A percentile compares a stretch with the other conserved stretches of the same genome.
Conservation (phyloP, 2,797 vertebrate genomes). For the Clarias pachynema region DNA sequence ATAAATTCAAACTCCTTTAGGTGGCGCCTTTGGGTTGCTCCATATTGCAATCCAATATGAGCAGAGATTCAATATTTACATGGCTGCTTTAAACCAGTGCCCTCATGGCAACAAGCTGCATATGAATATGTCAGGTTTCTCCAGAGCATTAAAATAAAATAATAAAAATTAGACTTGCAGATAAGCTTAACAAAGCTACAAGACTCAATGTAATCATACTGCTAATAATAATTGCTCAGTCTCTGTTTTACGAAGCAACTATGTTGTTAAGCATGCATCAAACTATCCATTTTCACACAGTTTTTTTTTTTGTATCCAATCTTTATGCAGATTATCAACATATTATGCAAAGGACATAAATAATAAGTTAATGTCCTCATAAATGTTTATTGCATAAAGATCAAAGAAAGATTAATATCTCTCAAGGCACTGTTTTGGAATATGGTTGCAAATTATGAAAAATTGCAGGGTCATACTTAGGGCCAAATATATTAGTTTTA, state of each 20-base stretch:
- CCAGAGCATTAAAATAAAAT: neutral
- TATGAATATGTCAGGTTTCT: slow-evolving; percentile 35
- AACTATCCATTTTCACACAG: neutral
- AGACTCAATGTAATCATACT: neutral
- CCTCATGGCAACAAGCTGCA: slow-evolving; percentile 29
- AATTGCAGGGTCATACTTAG: neutral
- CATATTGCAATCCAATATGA: slow-evolving; percentile 43
- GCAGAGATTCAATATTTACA: slow-evolving; percentile 40
- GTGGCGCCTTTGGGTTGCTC: slow-evolving; percentile 50
- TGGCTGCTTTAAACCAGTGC: slow-evolving; percentile 22
- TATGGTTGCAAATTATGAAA: neutral
- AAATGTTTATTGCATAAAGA: neutral
- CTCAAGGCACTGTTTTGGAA: neutral
- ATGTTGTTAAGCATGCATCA: neutral
- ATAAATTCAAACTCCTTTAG: slow-evolving; percentile 61
- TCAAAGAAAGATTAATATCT: slow-evolving; percentile 1
- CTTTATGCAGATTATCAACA: neutral
- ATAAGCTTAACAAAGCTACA: slow-evolving; percentile 18
- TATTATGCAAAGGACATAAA: slow-evolving; percentile 23
- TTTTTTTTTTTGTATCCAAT: slow-evolving; percentile 1
- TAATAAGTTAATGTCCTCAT: neutral
- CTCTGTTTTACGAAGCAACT: slow-evolving; percentile 24
- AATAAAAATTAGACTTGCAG: slow-evolving; percentile 23
- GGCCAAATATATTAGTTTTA: neutral
- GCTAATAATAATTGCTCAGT: slow-evolving; percentile 4